Percentiles rank a stretch among this genome's conserved stretches.
Conservation (phyloP, 2,888 invertebrate genomes). For the Melanostoma scalare region DNA sequence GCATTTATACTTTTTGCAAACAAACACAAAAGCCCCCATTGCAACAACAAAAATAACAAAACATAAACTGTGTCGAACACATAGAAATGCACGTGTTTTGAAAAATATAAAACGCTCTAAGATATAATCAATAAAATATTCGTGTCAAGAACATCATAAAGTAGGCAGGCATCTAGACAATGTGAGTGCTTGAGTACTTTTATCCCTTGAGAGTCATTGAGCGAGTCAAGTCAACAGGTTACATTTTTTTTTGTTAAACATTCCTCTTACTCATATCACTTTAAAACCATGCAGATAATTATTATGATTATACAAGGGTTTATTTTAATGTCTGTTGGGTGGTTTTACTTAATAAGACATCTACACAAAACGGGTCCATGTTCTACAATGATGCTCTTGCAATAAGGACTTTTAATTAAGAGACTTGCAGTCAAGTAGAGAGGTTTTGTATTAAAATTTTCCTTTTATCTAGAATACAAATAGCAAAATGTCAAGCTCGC, state of each 20-base stretch:
- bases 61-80: slow-evolving; percentile 30
- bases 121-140: slow-evolving; percentile 32
- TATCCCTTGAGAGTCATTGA: slow-evolving; percentile 21
- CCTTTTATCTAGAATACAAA: slow-evolving; percentile 44
- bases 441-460: not conserved
- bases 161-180: slow-evolving; percentile 7
- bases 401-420: not conserved
- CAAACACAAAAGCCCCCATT: slow-evolving; percentile 16
- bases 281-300: not conserved
- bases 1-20: slow-evolving; percentile 28
- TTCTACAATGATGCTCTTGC: too few species aligned
- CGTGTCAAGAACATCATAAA: slow-evolving; percentile 35
- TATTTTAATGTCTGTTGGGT: not conserved
- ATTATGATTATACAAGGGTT: not conserved
- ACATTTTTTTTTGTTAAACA: slow-evolving; percentile 6
- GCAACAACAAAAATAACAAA: slow-evolving; percentile 35
- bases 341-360: not conserved
- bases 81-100: slow-evolving; percentile 29
- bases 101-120: slow-evolving; percentile 7
- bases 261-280: not conserved
- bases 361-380: not conserved
- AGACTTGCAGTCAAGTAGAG: not conserved
- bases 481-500: slow-evolving; percentile 69
- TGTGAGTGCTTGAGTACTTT: slow-evolving; percentile 13
- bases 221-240: slow-evolving; percentile 34